Evolutionary conservation across 2,888 invertebrate species (phyloP).

Genomic region (Spilarctia lutea): DNA sequence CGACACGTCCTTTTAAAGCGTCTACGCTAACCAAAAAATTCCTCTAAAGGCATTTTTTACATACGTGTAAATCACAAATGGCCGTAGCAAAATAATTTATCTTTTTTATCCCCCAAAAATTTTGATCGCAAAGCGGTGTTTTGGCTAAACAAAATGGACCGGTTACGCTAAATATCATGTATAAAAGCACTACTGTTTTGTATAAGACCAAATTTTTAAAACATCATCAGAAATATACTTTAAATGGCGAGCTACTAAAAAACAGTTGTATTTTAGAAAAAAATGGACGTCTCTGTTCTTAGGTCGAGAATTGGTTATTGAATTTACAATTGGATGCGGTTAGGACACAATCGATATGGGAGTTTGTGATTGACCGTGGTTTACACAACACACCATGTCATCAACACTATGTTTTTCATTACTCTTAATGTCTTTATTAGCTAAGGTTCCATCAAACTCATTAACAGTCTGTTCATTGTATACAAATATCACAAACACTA

Average conservation of each 20-base stretch:
- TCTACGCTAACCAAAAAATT: slow-evolving; percentile 66
- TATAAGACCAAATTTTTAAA: slow-evolving; percentile 82
- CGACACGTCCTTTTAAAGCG: slow-evolving; percentile 74
- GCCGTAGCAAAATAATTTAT: slow-evolving; percentile 83
- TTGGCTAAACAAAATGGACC: slow-evolving; percentile 86
- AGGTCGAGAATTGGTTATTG: slow-evolving; percentile 84
- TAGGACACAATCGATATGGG: slow-evolving; percentile 66
- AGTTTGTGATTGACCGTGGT: slow-evolving; percentile 52
- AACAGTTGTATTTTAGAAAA: slow-evolving; percentile 80
- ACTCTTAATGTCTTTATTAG: slow-evolving; percentile 59
- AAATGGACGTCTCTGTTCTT: slow-evolving; percentile 86
- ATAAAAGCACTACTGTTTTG: slow-evolving; percentile 85
- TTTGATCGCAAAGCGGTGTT: slow-evolving; percentile 82
- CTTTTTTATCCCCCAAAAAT: slow-evolving; percentile 58
- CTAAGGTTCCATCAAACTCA: slow-evolving; percentile 74
- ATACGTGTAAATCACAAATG: slow-evolving; percentile 70
- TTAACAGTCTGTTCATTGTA: slow-evolving; percentile 78
- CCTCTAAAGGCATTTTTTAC: slow-evolving; percentile 64
- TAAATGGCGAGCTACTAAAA: slow-evolving; percentile 84
- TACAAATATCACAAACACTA: slow-evolving; percentile 77
- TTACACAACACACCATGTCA: slow-evolving; percentile 49
- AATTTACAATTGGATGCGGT: slow-evolving; percentile 77
- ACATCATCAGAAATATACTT: slow-evolving; percentile 83
- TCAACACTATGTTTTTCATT: slow-evolving; percentile 56
- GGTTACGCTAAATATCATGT: slow-evolving; percentile 82